Conservation (phyloP, 2,797 vertebrate species). For the Aplochiton taeniatus region DNA sequence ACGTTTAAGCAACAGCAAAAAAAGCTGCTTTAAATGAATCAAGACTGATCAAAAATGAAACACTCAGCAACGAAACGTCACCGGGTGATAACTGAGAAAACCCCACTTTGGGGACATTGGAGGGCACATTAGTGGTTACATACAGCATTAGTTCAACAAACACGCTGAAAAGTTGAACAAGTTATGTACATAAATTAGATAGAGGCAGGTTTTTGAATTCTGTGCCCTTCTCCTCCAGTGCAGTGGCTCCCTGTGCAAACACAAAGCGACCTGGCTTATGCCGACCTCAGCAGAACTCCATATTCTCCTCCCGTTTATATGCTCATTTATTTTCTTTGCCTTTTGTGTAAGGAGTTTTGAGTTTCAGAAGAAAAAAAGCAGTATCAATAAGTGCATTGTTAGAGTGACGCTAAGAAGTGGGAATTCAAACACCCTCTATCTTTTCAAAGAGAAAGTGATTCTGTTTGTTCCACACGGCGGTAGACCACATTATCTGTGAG, state of each 20-base stretch:
- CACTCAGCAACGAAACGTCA: too few relatives aligned
- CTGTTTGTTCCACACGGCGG: conserved; percentile 52
- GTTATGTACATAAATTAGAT: conserved; percentile 56
- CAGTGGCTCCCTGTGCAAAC: conserved; percentile 40
- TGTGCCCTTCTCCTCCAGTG: conserved; percentile 42
- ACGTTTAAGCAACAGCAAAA: too few relatives aligned
- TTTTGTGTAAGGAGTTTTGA: conserved; percentile 65
- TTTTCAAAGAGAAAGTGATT: conserved; percentile 41
- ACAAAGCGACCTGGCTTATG: conserved; percentile 54
- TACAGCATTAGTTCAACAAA: conserved; percentile 58
- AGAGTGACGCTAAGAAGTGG: conserved; percentile 57
- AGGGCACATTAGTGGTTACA: too few relatives aligned
- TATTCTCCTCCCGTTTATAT: conserved; percentile 55
- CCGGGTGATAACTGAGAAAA: too few relatives aligned
- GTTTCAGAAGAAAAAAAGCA: conserved; percentile 51
- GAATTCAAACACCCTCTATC: conserved; percentile 52
- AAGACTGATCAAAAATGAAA: too few relatives aligned
- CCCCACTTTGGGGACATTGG: too few relatives aligned
- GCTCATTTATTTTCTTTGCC: conserved; percentile 48
- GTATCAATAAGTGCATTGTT: conserved; percentile 68
- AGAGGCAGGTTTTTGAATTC: conserved; percentile 45
- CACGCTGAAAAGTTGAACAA: conserved; percentile 56
- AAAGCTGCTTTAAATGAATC: too few relatives aligned
- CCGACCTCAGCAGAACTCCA: conserved; percentile 65
- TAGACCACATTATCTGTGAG: conserved; percentile 38